Percentiles rank a stretch among this genome's conserved stretches.
phyloP scores from a whole-genome alignment of 2,113 vertebrate genomes.

The Ptilorrhoa leucosticta region DNA sequence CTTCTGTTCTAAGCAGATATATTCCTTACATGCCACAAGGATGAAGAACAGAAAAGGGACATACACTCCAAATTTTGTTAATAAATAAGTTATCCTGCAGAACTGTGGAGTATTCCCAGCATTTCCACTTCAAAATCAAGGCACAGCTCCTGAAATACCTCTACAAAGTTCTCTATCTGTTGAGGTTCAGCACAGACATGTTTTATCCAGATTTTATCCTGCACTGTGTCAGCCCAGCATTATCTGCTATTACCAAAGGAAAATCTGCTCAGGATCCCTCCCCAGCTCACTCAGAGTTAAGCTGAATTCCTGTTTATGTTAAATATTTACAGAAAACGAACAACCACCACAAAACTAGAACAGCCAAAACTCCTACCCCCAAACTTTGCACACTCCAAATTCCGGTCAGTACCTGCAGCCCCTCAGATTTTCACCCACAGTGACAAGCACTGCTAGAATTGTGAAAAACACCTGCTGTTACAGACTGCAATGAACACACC shows the following conservation, averaged over 20 bases:
- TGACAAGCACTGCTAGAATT: rapidly evolving
- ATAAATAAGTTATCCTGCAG: background rate
- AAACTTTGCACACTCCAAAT: background rate
- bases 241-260: background rate
- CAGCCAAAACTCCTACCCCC: background rate
- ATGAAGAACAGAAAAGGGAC: background rate
- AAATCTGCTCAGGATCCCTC: background rate
- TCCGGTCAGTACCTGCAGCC: background rate
- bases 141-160: background rate
- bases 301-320: background rate
- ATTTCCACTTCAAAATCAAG: background rate
- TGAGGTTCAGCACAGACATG: background rate
- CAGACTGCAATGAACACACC: background rate
- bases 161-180: background rate
- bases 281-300: background rate
- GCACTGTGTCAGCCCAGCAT: background rate
- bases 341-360: background rate
- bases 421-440: background rate
- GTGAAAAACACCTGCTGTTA: background rate
- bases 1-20: background rate
- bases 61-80: background rate
- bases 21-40: background rate
- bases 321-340: background rate
- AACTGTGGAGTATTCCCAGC: background rate
- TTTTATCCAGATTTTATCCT: background rate